Percentiles rank a stretch among this genome's conserved stretches.
Conservation (phyloP, 2,797 vertebrate species). For the Chaenodraco wilsoni region DNA sequence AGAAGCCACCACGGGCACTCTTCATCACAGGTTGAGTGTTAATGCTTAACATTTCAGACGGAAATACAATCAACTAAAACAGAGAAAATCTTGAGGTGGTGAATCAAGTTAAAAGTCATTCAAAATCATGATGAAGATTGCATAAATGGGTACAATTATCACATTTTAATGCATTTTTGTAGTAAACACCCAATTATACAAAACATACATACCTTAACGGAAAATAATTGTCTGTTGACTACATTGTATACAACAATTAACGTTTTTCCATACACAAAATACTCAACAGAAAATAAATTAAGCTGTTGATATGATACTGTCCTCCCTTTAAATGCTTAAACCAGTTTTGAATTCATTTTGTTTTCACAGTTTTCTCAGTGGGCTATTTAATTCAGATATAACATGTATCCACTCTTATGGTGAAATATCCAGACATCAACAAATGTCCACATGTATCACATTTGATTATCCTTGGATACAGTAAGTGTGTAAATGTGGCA, state of each 20-base stretch:
- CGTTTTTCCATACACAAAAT: slow-evolving; percentile 12
- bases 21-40: background rate
- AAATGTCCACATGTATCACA: background rate
- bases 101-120: background rate
- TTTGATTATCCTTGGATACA: background rate
- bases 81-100: background rate
- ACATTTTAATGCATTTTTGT: slow-evolving; percentile 10
- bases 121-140: background rate
- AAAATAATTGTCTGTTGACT: background rate
- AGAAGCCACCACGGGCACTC: slow-evolving; percentile 34
- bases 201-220: background rate
- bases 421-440: background rate
- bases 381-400: background rate
- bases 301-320: background rate
- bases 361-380: background rate
- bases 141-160: background rate
- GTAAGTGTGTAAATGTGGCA: background rate
- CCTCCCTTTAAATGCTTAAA: background rate
- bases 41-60: background rate
- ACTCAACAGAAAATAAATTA: slow-evolving; percentile 17
- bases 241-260: slow-evolving; percentile 4
- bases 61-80: background rate
- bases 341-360: background rate
- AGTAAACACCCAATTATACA: background rate
- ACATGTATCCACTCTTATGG: background rate